phyloP scores from a whole-genome alignment of 2,888 invertebrate species.

The Pimpla rufipes region DNA sequence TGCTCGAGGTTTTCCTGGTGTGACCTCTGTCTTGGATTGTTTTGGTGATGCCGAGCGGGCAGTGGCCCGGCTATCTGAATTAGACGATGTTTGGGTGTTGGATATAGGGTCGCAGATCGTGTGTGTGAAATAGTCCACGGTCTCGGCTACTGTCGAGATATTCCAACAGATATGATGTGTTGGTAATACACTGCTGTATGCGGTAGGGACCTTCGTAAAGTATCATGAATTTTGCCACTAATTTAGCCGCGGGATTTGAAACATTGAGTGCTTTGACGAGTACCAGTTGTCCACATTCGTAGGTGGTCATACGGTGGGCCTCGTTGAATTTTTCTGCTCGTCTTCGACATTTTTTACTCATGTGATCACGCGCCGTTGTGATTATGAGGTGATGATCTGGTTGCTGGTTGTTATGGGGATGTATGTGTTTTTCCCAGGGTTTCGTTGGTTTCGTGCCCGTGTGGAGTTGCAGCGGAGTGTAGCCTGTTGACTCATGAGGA shows the following conservation, averaged over 20 bases:
- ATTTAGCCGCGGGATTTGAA: slow-evolving; percentile 13
- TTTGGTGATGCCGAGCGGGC: not conserved
- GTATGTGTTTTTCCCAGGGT: not conserved
- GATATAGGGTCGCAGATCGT: not conserved
- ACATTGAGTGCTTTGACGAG: slow-evolving; percentile 48
- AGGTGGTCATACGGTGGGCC: not conserved
- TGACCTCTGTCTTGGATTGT: no score
- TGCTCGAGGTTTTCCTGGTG: no score
- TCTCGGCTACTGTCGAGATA: not conserved
- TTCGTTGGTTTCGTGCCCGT: not conserved
- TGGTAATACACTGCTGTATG: slow-evolving; percentile 13
- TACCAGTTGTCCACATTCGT: slow-evolving; percentile 44
- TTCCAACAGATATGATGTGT: not conserved
- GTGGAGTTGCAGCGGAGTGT: not conserved
- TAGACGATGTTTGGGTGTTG: not conserved
- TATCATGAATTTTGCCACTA: slow-evolving; percentile 51
- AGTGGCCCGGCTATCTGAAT: not conserved
- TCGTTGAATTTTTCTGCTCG: slow-evolving; percentile 30
- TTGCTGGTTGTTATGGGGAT: not conserved
- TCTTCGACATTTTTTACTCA: no score
- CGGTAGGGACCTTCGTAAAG: slow-evolving; percentile 60
- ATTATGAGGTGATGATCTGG: not conserved
- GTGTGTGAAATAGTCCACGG: not conserved
- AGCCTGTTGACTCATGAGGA: not conserved
- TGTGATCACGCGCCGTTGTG: not conserved